Evolutionary conservation across 1,140 invertebrate genomes (phyloP), one percentile per base, ranked within the genome.

Genomic region (Akabosia matsudoensis): DNA sequence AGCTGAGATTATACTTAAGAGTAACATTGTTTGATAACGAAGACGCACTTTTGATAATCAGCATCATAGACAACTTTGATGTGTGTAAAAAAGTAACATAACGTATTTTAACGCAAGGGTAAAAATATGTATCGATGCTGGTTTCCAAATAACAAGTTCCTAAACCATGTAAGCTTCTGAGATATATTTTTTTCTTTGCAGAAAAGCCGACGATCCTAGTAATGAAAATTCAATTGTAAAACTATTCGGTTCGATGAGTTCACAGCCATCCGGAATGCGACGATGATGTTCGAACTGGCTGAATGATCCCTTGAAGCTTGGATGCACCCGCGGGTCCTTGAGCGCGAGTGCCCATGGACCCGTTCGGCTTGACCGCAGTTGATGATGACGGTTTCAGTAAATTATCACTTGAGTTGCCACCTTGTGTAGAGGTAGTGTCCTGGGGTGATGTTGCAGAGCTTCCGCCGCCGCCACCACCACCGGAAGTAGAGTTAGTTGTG

Each of bases 221-320:
- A 10, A 45, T 18, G 18, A 45, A 45, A 16, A 56, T 22, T 56
- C 7, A 56, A 24, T 56, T 4, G 14, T 56, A 56, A 16, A 56
- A 56, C 24, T 16, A 56, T 56, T 56, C 22, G 22, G 54, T 56
- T 56, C 54, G 10, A 16, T 16, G 3, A 22, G 54, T 72, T 79
- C 72, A 82, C 33, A 81, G 73, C 80, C 80, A 81, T 30, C 80
- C 80, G 3, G 78, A 79, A 45, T 73, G 74, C 31, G 74, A 73
- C 22, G 76, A 34, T 2, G 79, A 76, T n/a, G 80, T 74, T 77
- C 75, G 52, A 13, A 81, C 51, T 18, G 80, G 80, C 52, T 81
- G 80, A 52, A 81, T 70, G 33, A 81, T 81, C 26, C 80, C 80
- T 54, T 78, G 74, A n/a, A 81, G 75, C 52, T 81, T 81, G 2